These are phyloP conservation scores for Schlechtendalia chinensis DNA, from an alignment of 1,140 invertebrate genomes.

Conservation along the genomic window DNA sequence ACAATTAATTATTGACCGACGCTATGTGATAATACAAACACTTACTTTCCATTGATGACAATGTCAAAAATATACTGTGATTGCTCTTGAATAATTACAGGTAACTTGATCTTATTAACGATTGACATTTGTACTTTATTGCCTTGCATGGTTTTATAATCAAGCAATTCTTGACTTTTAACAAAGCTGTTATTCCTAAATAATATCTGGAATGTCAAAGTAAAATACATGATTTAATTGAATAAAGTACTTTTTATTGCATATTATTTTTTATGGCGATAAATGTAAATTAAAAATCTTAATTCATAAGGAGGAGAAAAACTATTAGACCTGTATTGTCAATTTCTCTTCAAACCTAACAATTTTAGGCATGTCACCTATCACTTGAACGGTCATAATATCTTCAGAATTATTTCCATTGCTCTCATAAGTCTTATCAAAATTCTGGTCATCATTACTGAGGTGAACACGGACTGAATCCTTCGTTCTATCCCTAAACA, in stretches of 20 bases:
- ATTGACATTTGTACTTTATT: constrained; percentile 26
- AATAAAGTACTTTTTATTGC: too few species aligned
- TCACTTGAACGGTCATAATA: constrained; percentile 2
- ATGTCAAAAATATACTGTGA: constrained; percentile 37
- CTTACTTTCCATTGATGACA: constrained; percentile 28
- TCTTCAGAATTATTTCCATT: background rate
- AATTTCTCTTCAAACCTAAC: constrained; percentile 7
- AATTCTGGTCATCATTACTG: background rate
- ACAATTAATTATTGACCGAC: background rate
- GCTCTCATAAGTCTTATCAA: background rate
- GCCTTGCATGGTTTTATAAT: constrained; percentile 13
- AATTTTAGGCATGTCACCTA: constrained; percentile 36
- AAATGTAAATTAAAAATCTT: too few species aligned
- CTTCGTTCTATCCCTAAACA: background rate
- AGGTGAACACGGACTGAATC: background rate
- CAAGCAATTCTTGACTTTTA: background rate
- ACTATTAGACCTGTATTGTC: background rate
- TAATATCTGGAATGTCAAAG: constrained; percentile 14
- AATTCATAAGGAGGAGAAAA: background rate
- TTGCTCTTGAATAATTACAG: background rate
- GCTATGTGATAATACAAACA: background rate
- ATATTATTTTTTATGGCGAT: too few species aligned
- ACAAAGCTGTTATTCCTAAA: constrained; percentile 35
- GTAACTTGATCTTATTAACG: constrained; percentile 13
- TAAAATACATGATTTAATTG: background rate